Conservation (phyloP, 1,140 invertebrate genomes). For the Drosophila nasuta region DNA sequence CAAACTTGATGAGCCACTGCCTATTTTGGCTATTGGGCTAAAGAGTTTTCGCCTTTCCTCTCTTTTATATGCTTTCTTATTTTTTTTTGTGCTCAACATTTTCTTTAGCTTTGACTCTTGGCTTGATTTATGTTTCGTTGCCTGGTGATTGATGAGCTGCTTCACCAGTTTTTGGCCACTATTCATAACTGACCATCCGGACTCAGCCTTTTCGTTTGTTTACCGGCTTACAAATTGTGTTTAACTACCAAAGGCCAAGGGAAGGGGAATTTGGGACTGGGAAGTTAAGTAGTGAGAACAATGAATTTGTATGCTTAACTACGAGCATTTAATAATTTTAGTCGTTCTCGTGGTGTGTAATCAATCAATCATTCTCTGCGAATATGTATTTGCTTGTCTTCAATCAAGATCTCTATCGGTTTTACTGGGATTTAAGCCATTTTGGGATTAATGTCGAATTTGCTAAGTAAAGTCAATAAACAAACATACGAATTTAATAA, state of each 20-base stretch:
- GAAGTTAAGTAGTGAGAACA: not conserved
- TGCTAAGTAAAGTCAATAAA: too few species aligned
- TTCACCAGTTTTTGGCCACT: slow-evolving; percentile 19
- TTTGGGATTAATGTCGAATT: too few species aligned
- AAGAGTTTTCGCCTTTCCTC: slow-evolving; percentile 27
- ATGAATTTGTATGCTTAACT: not conserved
- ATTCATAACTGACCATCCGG: slow-evolving; percentile 28
- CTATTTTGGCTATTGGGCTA: slow-evolving; percentile 17
- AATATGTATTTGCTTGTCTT: not conserved
- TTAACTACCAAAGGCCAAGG: not conserved
- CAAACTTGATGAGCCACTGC: slow-evolving; percentile 38
- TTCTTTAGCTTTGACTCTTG: slow-evolving; percentile 36
- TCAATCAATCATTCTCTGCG: not conserved
- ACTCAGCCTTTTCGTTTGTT: slow-evolving; percentile 38
- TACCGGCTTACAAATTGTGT: slow-evolving; percentile 50
- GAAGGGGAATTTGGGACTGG: not conserved
- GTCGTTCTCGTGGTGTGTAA: too few species aligned
- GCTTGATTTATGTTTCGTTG: slow-evolving; percentile 76
- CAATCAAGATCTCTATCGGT: not conserved
- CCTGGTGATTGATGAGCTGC: slow-evolving; percentile 70
- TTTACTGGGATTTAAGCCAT: not conserved
- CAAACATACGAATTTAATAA: too few species aligned
- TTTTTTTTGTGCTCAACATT: slow-evolving; percentile 1
- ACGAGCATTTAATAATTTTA: not conserved
- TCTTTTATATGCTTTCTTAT: not conserved